A percentile compares a stretch with the other conserved stretches of the same genome.
Conservation (phyloP, 2,113 vertebrate genomes). For the Cranoglanis bouderius region DNA sequence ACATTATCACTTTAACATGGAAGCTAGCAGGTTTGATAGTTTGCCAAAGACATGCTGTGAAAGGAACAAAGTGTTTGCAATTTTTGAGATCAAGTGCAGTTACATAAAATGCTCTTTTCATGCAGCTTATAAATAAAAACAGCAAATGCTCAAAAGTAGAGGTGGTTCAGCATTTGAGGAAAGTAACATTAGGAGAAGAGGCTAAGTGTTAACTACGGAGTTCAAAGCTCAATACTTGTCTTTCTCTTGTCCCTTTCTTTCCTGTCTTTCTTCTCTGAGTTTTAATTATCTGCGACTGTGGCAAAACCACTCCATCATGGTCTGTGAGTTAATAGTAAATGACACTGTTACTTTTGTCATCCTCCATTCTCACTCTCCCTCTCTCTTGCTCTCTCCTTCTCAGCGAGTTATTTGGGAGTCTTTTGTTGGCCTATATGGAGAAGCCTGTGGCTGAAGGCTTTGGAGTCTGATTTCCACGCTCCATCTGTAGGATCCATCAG, state of each 20-base stretch:
- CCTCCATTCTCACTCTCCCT: constrained; percentile 60
- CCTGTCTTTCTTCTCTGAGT: constrained; percentile 58
- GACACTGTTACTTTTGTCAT: constrained; percentile 89
- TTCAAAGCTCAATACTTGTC: constrained; percentile 42
- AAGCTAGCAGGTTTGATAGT: neutral
- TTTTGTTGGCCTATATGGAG: constrained; percentile 89
- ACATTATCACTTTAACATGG: neutral
- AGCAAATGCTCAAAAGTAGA: neutral
- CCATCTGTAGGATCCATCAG: constrained; percentile 99
- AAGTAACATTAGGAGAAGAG: constrained; percentile 48
- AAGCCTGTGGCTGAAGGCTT: constrained; percentile 96
- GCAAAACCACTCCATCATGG: constrained; percentile 79
- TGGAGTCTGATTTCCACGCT: constrained; percentile 97
- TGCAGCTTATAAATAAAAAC: neutral
- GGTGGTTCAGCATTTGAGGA: constrained; percentile 40
- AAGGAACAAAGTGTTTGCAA: neutral
- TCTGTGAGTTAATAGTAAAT: constrained; percentile 87
- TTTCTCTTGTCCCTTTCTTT: constrained; percentile 49
- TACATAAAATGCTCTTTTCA: neutral
- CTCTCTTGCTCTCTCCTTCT: constrained; percentile 36
- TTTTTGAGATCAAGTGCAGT: neutral
- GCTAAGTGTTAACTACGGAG: constrained; percentile 68
- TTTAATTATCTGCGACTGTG: constrained; percentile 70
- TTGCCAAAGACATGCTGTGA: neutral
- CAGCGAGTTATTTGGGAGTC: constrained; percentile 90